These are phyloP conservation scores for Gulo gulo DNA, from an alignment of 2,113 vertebrate species.

Conservation along the genomic window DNA sequence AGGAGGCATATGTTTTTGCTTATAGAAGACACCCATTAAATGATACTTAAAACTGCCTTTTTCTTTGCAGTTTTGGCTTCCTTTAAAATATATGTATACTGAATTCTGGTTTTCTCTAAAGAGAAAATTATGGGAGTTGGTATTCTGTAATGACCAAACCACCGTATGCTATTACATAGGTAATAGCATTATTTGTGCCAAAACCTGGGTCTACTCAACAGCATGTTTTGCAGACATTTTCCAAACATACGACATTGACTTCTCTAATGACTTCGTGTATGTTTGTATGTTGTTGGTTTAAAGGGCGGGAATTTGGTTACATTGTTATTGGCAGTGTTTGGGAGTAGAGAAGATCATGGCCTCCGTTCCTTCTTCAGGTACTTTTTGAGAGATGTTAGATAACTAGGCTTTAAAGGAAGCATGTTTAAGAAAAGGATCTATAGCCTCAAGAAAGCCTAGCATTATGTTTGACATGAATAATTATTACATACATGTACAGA, in stretches of 20 bases:
- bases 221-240: neutral
- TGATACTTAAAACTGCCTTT: conserved; percentile 45
- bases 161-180: neutral
- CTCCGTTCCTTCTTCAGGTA: neutral
- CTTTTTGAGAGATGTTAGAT: conserved; percentile 2
- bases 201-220: conserved; percentile 18
- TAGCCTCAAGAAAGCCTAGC: conserved; percentile 26
- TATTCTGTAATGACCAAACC: neutral
- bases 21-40: conserved; percentile 11
- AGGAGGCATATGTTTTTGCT: conserved; percentile 35
- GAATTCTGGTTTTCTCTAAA: conserved; percentile 41
- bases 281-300: neutral
- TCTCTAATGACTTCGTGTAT: neutral
- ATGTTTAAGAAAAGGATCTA: conserved; percentile 32
- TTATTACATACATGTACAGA: neutral
- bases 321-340: neutral
- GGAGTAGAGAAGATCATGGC: neutral
- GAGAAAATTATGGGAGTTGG: conserved; percentile 26
- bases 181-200: neutral
- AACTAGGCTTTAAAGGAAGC: neutral
- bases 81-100: conserved; percentile 39
- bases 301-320: neutral
- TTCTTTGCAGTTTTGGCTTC: conserved; percentile 40
- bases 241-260: neutral
- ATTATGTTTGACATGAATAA: conserved; percentile 41